Base-by-base conservation (phyloP, 2,113 vertebrate genomes). In the Dermatemys mawii region DNA sequence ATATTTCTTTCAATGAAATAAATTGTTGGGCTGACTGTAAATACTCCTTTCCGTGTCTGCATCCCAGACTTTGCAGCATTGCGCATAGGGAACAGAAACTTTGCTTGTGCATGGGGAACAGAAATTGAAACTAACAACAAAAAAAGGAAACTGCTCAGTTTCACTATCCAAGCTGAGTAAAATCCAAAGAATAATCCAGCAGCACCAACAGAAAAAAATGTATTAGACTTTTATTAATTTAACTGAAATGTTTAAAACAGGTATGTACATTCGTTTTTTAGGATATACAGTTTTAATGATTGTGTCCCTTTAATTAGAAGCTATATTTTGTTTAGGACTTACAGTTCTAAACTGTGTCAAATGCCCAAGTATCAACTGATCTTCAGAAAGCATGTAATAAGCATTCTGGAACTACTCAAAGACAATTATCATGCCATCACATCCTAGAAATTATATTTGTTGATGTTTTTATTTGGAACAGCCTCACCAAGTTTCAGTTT, bases 361-460 rank as follows among this genome's bases (percentile, higher is more conserved):
- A 55, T 81, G 26, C 75, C 86, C 44, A 81, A 92, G 22, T 81
- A 81, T 93, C 29, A 87, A 70, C 26, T 88, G 21, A 86, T 81
- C 53, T 94, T 92, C 32, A 89, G 75, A 92, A 95, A 67, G 44
- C 0, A 41, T 41, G 24, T 53, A 49, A 22, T 49, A 86, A 83
- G 29, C 81, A 12, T 87, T 83, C 78, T 1, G 21, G 85, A 89
- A 96, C 85, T 85, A 88, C 1, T 67, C 75, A 54, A 51, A 53
- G 19, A 93, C 38, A 86, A 35, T 95, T 76, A 49, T 22, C 46
- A 75, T 48, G 63, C 57, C 81, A 86, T 41, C 75, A 81, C 86
- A 88, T 93, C 60, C 82, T 67, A 46, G 46, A 90, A 85, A 22
- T 55, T 89, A 67, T 75, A 83, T 84, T 94, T 96, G n/a, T 79